Base-by-base conservation (phyloP, 1,140 invertebrate species). In the Orussus abietinus region DNA sequence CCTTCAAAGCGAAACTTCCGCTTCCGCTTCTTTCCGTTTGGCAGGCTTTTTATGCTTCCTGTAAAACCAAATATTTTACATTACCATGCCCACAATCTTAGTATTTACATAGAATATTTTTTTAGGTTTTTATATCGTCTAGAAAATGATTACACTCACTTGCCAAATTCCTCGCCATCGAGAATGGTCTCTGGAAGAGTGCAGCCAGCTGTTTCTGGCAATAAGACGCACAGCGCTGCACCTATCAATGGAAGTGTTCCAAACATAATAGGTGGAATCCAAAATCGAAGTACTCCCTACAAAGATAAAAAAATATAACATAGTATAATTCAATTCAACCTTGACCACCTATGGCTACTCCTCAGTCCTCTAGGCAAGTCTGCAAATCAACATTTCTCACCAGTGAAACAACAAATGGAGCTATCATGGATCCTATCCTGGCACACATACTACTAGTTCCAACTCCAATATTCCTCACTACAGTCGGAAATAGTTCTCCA, bases 171-270 rank as follows among this genome's bases (percentile, higher is more conserved):
- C 69, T 89, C 85, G 22, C 84, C 86, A 52, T 89, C 85, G 58
- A 86, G 81, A 20, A 89, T 69, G 0, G 85, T 89, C 45, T 89
- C 86, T 17, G 87, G 85, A 25, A 92, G 58, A 30, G 80, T 78
- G 50, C 75, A 75, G 7, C 83, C 81, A 37, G 82, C 75, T 1
- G 89, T 92, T 75, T 92, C 86, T 0, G 86, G 86, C 31, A 90
- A 69, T 13, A 83, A 54, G 3, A 85, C 58, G 21, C 82, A 80
- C n/a, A 86, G 64, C 12, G 75, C 49, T 6, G 79, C 81, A 19
- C 81, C 83, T 11, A 84, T 53, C 1, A 86, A 50, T 4, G 86
- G 78, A 6, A 82, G 49, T 3, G 78, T 50, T 3, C 84, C 86
- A 67, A 88, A 87, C 19, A 80, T 73, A 1, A 82, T 52, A 0